A percentile compares a stretch with the other conserved stretches of the same genome.
Conservation (phyloP, 2,888 invertebrate genomes). For the Melanargia galathea region DNA sequence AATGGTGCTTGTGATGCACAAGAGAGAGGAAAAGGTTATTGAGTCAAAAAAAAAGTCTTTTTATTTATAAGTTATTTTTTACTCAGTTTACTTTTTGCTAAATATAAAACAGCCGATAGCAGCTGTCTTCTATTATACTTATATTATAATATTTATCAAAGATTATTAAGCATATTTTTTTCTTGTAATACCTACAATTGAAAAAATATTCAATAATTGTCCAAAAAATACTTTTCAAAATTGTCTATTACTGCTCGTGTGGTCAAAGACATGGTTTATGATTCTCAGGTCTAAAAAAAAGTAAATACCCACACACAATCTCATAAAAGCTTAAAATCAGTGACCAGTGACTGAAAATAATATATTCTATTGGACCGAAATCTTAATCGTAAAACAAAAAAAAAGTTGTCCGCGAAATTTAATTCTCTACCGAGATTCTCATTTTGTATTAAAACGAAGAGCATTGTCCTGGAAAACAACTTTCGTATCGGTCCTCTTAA, state of each 20-base stretch:
- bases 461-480: constrained; percentile 33
- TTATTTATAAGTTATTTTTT: constrained; percentile 4
- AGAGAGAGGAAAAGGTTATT: neutral
- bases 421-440: constrained; percentile 21
- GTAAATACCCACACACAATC: neutral
- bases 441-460: constrained; percentile 20
- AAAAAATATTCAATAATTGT: too few species aligned
- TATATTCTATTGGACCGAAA: neutral
- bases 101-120: neutral
- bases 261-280: too few species aligned
- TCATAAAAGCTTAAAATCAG: neutral
- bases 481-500: constrained; percentile 39
- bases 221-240: too few species aligned
- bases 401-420: constrained; percentile 14
- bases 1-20: neutral
- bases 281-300: too few species aligned
- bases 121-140: neutral
- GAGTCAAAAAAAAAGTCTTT: neutral
- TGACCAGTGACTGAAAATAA: constrained; percentile 1
- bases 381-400: constrained; percentile 16
- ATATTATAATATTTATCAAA: too few species aligned
- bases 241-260: too few species aligned
- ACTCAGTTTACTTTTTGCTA: neutral
- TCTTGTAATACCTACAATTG: too few species aligned
- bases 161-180: too few species aligned